These are phyloP conservation scores for Diplodus puntazzo DNA, from an alignment of 2,797 vertebrate species.

Conservation along the genomic window DNA sequence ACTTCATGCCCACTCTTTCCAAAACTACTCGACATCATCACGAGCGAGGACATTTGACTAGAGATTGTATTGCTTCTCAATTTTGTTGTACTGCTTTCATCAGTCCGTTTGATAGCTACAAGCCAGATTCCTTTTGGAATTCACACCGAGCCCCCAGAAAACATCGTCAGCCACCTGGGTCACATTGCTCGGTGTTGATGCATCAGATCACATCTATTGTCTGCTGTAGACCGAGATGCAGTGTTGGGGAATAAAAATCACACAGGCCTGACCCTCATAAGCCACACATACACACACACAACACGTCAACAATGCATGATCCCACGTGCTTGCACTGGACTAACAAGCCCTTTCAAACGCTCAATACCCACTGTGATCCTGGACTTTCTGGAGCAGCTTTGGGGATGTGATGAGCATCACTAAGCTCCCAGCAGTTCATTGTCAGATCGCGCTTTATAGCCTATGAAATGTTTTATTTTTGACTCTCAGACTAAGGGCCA, in stretches of 20 bases:
- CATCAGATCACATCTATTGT: slow-evolving; percentile 57
- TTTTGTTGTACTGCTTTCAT: slow-evolving; percentile 52
- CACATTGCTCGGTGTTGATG: slow-evolving; percentile 36
- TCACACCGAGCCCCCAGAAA: slow-evolving; percentile 14
- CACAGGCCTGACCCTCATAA: slow-evolving; percentile 12
- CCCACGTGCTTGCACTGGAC: slow-evolving; percentile 6
- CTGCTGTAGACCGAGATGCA: slow-evolving; percentile 21
- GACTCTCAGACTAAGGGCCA: slow-evolving; percentile 22
- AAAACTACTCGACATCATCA: slow-evolving; percentile 48
- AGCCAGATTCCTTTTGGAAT: slow-evolving; percentile 59
- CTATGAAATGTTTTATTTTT: slow-evolving; percentile 42
- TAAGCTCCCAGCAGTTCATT: slow-evolving; percentile 31
- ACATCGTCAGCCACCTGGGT: slow-evolving; percentile 59
- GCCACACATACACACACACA: background rate
- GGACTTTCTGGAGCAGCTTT: slow-evolving; percentile 29
- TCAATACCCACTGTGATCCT: slow-evolving; percentile 4
- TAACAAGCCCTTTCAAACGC: slow-evolving; percentile 36
- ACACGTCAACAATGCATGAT: background rate
- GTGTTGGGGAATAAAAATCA: slow-evolving; percentile 25
- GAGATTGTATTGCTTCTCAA: slow-evolving; percentile 51
- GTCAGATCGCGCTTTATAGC: slow-evolving; percentile 31
- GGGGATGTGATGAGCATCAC: slow-evolving; percentile 21
- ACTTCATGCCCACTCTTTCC: slow-evolving; percentile 24
- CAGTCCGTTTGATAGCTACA: slow-evolving; percentile 59
- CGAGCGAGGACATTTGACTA: slow-evolving; percentile 43